Base-by-base conservation (phyloP, 2,888 invertebrate genomes). In the Phorcus lineatus region DNA sequence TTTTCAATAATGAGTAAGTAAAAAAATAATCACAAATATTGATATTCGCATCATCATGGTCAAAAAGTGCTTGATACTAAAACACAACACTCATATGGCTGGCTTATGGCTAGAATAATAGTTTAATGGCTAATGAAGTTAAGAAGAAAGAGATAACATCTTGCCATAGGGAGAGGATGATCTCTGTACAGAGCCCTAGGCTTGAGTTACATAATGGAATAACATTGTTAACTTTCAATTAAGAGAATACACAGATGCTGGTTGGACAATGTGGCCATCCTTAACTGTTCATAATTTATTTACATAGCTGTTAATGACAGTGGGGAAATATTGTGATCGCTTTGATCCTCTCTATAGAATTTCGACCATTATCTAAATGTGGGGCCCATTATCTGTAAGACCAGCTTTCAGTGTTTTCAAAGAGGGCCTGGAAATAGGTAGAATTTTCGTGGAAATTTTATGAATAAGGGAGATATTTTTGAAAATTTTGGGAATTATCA, bases 161-260 rank as follows among this genome's bases (percentile, higher is more conserved):
- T 70, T 24, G 19, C 36, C 70, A 31, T 70, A 70, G 17, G 70
- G 70, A 19, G 19, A 40, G 31, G 70, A 31, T 70, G 40, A 36
- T 47, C 47, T 47, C 1, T 13, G 17, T 17, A n/a, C 17, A 19
- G 40, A 70, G 70, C 70, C 70, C 24, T 36, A 70, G 36, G 70
- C 62, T 36, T 40, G 19, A 36, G 36, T 70, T 70, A 70, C 40
- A 70, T 70, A 31, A 70, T 70, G 36, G 70, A 36, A 70, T 40
- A 70, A 70, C 70, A 70, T 36, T 36, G 36, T 70, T 31, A 70
- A 70, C 70, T 19, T 47, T 24, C 70, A 36, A 70, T 70, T 40
- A 70, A 28, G 36, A 36, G 3, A 7, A 40, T 17, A n/a, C 40
- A 31, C 70, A 70, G 70, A 40, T 70, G 70, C 31, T 36, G 28